Evolutionary conservation across 2,113 vertebrate genomes (phyloP).

Genomic region (Lasiurus borealis): DNA sequence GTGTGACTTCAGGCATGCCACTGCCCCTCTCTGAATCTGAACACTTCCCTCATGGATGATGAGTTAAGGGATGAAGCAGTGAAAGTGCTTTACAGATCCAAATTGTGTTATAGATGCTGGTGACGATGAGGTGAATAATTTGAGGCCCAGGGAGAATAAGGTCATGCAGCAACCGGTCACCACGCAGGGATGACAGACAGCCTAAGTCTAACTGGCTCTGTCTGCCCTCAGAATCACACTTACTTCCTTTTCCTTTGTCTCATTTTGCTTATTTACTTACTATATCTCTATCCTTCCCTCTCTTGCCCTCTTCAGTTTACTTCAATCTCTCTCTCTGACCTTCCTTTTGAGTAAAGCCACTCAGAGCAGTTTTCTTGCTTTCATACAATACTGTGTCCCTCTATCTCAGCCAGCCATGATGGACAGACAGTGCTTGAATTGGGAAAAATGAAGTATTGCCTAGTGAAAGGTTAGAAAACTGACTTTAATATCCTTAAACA

Average conservation of each 20-base stretch:
- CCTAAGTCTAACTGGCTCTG: neutral
- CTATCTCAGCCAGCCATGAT: neutral
- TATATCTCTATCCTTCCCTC: neutral
- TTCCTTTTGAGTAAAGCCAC: neutral
- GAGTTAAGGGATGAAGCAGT: neutral
- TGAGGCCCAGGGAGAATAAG: slow-evolving; percentile 1
- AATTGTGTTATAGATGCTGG: neutral
- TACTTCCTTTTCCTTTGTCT: neutral
- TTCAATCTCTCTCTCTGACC: neutral
- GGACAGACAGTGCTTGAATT: neutral
- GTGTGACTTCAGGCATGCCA: neutral
- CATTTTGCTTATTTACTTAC: neutral
- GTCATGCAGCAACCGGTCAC: neutral
- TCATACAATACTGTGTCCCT: neutral
- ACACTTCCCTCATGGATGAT: neutral
- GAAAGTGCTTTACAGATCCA: neutral
- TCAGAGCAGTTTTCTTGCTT: neutral
- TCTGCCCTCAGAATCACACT: neutral
- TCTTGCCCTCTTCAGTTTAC: no score
- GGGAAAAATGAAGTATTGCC: neutral
- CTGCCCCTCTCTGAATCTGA: slow-evolving; percentile 11
- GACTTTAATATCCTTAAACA: neutral
- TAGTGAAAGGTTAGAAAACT: neutral
- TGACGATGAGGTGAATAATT: neutral
- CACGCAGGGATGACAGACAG: neutral